Evolutionary conservation across 2,113 vertebrate species (phyloP).

Genomic region (Murina feae): DNA sequence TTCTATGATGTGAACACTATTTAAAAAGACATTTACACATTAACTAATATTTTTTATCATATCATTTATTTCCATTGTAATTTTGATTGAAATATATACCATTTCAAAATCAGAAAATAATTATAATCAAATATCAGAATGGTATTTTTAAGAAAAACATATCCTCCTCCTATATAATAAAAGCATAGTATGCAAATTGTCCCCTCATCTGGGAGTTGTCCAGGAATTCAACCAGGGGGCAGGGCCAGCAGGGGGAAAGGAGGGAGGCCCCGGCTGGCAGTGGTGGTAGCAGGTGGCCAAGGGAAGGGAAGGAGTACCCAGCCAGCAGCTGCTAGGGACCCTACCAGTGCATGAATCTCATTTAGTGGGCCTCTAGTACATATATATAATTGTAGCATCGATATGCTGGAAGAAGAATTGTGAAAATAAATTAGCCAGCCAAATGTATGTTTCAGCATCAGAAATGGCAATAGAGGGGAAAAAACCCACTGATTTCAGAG

Average conservation of each 20-base stretch:
- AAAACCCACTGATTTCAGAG: constrained; percentile 2
- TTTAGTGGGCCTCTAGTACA: too few relatives aligned
- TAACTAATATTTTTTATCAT: neutral
- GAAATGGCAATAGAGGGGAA: neutral
- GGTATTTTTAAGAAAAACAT: neutral
- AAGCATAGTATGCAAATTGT: too few relatives aligned
- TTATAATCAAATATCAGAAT: neutral
- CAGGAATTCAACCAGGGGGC: too few relatives aligned
- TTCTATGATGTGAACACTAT: neutral
- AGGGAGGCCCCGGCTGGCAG: too few relatives aligned
- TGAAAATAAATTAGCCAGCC: neutral
- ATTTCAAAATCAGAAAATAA: neutral
- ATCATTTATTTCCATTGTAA: neutral
- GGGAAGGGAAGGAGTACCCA: too few relatives aligned
- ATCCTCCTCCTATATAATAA: neutral
- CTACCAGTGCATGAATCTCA: too few relatives aligned
- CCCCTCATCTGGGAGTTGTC: too few relatives aligned
- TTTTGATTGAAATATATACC: neutral
- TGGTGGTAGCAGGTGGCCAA: too few relatives aligned
- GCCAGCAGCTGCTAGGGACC: too few relatives aligned
- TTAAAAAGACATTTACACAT: neutral
- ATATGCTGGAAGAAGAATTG: neutral
- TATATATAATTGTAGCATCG: neutral
- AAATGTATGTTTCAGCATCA: neutral
- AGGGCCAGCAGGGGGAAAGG: too few relatives aligned